These are phyloP conservation scores for Pantala flavescens DNA, from an alignment of 1,140 invertebrate genomes.

Conservation along the genomic window DNA sequence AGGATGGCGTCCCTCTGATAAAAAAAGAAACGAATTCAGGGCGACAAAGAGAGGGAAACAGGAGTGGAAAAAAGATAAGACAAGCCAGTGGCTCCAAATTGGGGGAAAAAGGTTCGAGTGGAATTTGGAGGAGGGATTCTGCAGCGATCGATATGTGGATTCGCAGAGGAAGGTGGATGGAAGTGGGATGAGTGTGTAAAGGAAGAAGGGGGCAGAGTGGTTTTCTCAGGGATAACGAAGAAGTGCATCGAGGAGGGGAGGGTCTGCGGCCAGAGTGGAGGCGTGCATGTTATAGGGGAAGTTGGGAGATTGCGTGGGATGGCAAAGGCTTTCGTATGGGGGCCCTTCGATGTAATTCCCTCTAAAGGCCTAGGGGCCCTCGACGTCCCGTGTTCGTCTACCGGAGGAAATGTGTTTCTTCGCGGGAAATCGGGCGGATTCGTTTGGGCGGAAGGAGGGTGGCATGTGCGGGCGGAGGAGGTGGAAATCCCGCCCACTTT, in stretches of 20 bases:
- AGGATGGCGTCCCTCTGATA: too few relatives aligned
- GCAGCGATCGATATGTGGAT: neutral
- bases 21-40: too few relatives aligned
- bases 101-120: neutral
- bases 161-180: neutral
- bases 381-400: neutral
- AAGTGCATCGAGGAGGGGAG: neutral
- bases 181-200: neutral
- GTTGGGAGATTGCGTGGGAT: neutral
- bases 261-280: neutral
- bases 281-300: neutral
- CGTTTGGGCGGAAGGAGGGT: neutral
- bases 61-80: neutral
- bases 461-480: neutral
- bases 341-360: neutral
- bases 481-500: too few relatives aligned
- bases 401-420: conserved; percentile 4
- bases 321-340: neutral
- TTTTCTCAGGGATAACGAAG: neutral
- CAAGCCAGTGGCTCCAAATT: neutral
- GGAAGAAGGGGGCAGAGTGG: neutral
- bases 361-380: neutral
- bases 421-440: neutral
- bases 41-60: neutral
- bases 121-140: neutral